Evolutionary conservation across 2,113 vertebrate genomes (phyloP), one percentile per base, ranked within the genome.

Genomic region (Aphyosemion australe): DNA sequence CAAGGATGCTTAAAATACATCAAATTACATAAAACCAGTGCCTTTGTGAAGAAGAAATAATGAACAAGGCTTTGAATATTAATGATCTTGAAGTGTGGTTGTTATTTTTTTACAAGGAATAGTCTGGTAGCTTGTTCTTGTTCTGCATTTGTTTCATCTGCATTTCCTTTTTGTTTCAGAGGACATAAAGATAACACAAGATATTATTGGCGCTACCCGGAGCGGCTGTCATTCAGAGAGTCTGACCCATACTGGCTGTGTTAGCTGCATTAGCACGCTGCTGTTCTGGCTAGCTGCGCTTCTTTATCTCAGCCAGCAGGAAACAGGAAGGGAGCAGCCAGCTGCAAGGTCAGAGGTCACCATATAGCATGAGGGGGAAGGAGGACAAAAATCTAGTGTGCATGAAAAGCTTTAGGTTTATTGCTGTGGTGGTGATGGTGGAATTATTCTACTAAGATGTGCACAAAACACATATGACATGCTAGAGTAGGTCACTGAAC

Each of bases 241-340:
- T 42, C 39, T 80, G 78, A 88, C 79, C 82, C 60, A 65, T 42
- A 61, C 82, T 78, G 61, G 69, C 76, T 79, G 78, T 67, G 79
- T 80, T 26, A 67, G 75, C 14, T 19, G 75, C 69, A 79, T 61
- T 80, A 70, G 69, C 49, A 20, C 73, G 74, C 71, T 64, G 68
- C 72, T 69, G 68, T 71, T 12, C 64, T 71, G 51, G 78, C 67
- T 84, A 64, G 78, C 76, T 80, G 75, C 6, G 59, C 83, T 69
- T 73, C 84, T 84, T 88, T 86, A 88, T 87, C 86, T 85, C 71
- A 82, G 62, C 75, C 82, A 70, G 78, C 85, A 88, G 87, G 88
- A 90, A 89, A 89, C 81, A 75, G 88, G 86, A 91, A 88, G 80
- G 88, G 82, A 88, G 86, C 86, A 89, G 89, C 86, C 88, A 91